Evolutionary conservation across 1,140 invertebrate species (phyloP).

Genomic region (Temnothorax longispinosus): DNA sequence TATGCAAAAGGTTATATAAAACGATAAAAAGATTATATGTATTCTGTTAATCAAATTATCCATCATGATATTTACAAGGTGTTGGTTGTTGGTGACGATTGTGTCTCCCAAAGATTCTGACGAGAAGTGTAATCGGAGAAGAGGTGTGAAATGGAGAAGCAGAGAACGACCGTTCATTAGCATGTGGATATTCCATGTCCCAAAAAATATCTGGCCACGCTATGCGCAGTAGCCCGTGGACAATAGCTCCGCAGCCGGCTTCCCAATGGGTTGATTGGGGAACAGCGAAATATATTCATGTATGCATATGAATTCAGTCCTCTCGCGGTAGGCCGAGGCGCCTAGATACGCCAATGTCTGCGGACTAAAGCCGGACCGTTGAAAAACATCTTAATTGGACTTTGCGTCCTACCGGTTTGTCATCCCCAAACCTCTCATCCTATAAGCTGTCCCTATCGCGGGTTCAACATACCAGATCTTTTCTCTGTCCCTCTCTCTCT

Average conservation of each 20-base stretch:
- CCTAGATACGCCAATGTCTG: constrained; percentile 68
- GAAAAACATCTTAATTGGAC: constrained; percentile 81
- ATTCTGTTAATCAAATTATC: not conserved
- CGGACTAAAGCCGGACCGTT: constrained; percentile 60
- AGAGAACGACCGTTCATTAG: constrained; percentile 53
- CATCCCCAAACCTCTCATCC: constrained; percentile 28
- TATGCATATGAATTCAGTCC: constrained; percentile 80
- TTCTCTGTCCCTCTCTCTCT: constrained; percentile 8
- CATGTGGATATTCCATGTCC: constrained; percentile 52
- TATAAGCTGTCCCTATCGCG: constrained; percentile 20
- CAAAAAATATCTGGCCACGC: constrained; percentile 41
- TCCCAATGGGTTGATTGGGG: constrained; percentile 75
- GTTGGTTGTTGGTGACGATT: not conserved
- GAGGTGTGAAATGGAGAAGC: not conserved
- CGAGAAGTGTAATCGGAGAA: constrained; percentile 2
- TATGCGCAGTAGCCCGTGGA: constrained; percentile 15
- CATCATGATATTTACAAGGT: not conserved
- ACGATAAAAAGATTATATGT: not conserved
- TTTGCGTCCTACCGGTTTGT: constrained; percentile 58
- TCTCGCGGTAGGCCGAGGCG: constrained; percentile 41
- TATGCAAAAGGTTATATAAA: not conserved
- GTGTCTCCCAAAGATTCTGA: constrained; percentile 7
- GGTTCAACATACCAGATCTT: not conserved
- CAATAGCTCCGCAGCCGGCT: constrained; percentile 44
- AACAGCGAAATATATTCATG: constrained; percentile 79